phyloP scores from a whole-genome alignment of 1,140 invertebrate species.

The Palaemon carinicauda region DNA sequence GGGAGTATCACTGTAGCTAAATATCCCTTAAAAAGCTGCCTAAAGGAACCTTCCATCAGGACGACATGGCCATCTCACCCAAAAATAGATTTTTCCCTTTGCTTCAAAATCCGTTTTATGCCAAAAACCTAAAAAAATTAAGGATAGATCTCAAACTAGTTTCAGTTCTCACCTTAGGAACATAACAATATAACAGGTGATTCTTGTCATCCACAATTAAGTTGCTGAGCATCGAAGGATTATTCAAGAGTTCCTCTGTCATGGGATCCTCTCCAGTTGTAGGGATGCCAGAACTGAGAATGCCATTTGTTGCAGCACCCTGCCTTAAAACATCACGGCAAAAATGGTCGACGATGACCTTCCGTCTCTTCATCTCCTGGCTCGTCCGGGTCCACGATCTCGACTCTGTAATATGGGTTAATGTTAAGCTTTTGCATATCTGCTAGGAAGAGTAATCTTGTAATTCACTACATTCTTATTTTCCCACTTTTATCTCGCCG shows the following conservation, averaged over 20 bases:
- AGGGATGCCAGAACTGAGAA: not conserved
- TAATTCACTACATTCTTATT: too few species aligned
- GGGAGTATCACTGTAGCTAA: too few species aligned
- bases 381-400: not conserved
- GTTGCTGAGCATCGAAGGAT: constrained; percentile 21
- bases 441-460: too few species aligned
- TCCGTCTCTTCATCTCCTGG: constrained; percentile 1
- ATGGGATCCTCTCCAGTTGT: not conserved
- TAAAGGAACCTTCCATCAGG: too few species aligned
- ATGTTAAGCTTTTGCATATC: not conserved
- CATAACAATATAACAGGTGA: constrained; percentile 88
- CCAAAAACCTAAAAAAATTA: too few species aligned
- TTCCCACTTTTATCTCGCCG: too few species aligned
- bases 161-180: constrained; percentile 86
- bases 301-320: too few species aligned
- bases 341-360: not conserved
- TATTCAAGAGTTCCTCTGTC: not conserved
- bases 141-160: too few species aligned
- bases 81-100: too few species aligned
- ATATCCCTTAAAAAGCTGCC: too few species aligned
- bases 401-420: not conserved
- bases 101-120: too few species aligned
- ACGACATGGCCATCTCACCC: too few species aligned
- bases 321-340: not conserved
- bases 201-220: constrained; percentile 82